These are phyloP conservation scores for Scaptomyza montana DNA, from an alignment of 1,140 invertebrate genomes.

Conservation along the genomic window DNA sequence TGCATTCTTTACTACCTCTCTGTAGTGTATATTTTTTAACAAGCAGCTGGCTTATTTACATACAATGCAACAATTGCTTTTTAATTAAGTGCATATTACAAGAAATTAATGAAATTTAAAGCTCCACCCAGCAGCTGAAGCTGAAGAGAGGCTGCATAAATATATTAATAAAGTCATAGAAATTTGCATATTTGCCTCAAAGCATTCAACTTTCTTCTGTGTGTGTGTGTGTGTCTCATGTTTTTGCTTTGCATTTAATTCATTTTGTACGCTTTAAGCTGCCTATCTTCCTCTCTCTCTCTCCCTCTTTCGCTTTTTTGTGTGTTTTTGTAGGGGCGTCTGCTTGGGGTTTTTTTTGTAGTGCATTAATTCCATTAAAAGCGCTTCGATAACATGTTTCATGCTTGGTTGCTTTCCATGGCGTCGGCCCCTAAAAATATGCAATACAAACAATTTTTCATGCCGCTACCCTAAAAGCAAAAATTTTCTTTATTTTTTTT, in stretches of 20 bases:
- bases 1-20: too few species aligned
- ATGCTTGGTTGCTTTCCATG: slow-evolving; percentile 57
- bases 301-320: background rate
- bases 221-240: background rate
- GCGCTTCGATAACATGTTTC: slow-evolving; percentile 69
- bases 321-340: slow-evolving; percentile 13
- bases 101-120: slow-evolving; percentile 35
- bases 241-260: slow-evolving; percentile 31
- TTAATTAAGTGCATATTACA: slow-evolving; percentile 50
- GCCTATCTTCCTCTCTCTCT: too few species aligned
- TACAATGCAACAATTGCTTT: slow-evolving; percentile 52
- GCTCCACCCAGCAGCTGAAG: background rate
- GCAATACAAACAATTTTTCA: slow-evolving; percentile 73
- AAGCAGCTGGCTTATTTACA: slow-evolving; percentile 11
- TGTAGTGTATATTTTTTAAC: too few species aligned
- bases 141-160: slow-evolving; percentile 1
- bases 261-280: slow-evolving; percentile 27
- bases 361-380: slow-evolving; percentile 70
- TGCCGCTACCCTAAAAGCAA: slow-evolving; percentile 37
- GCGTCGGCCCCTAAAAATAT: slow-evolving; percentile 63
- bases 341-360: slow-evolving; percentile 38
- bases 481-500: slow-evolving; percentile 23
- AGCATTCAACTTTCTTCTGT: slow-evolving; percentile 14
- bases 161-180: slow-evolving; percentile 9
- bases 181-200: slow-evolving; percentile 33